These are phyloP conservation scores for Eubucco bourcierii DNA, from an alignment of 2,113 vertebrate genomes.

Conservation along the genomic window DNA sequence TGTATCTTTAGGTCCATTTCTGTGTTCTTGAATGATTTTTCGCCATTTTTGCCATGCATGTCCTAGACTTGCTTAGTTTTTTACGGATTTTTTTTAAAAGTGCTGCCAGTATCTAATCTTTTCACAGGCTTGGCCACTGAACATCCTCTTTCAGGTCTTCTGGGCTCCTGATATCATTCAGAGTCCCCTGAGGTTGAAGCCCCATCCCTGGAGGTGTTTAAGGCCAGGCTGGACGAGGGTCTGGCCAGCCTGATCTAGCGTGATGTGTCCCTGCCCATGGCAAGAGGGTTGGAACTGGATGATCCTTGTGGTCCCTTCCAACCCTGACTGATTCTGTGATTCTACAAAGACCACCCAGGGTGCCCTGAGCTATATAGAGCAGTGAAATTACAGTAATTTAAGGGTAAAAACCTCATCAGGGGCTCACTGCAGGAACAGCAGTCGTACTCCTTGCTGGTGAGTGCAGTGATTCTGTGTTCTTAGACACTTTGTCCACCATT, in stretches of 20 bases:
- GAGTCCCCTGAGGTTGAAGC: background rate
- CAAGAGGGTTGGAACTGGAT: too few species aligned
- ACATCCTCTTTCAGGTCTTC: background rate
- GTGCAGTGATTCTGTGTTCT: background rate
- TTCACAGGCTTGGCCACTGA: background rate
- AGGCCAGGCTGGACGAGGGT: too few species aligned
- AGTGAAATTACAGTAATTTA: background rate
- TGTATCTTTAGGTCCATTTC: background rate
- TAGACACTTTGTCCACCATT: fast-evolving
- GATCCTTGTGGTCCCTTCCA: too few species aligned
- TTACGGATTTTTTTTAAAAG: background rate
- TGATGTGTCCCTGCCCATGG: too few species aligned
- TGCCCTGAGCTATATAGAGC: background rate
- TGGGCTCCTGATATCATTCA: background rate
- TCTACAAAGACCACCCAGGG: background rate
- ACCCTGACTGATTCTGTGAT: too few species aligned
- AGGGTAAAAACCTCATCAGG: background rate
- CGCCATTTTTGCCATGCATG: background rate
- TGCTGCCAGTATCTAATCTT: background rate
- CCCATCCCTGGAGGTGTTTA: too few species aligned
- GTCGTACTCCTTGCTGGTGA: background rate
- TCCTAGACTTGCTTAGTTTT: background rate
- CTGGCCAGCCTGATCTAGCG: too few species aligned
- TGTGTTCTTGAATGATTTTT: background rate
- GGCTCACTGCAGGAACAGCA: background rate